Conservation (phyloP, 2,888 invertebrate species). For the Colletes collaris region DNA sequence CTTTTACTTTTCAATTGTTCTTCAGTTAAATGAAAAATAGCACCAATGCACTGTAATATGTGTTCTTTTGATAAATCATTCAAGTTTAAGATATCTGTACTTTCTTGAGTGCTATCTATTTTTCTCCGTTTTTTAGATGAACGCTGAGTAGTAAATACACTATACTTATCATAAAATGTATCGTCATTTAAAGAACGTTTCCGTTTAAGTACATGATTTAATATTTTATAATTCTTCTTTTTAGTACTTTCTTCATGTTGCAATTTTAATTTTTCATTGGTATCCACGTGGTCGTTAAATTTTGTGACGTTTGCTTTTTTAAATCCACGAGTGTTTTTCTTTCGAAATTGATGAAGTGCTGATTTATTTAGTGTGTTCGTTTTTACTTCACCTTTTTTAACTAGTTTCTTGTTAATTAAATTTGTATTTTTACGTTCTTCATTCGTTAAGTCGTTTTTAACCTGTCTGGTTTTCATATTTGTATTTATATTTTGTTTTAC, state of each 20-base stretch:
- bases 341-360: neutral
- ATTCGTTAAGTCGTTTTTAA: neutral
- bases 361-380: neutral
- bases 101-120: neutral
- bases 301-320: neutral
- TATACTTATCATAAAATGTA: neutral
- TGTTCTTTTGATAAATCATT: constrained; percentile 71
- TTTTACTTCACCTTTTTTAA: neutral
- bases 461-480: neutral
- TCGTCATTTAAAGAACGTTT: neutral
- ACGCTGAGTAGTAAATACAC: neutral
- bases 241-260: neutral
- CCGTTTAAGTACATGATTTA: constrained; percentile 5
- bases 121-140: constrained; percentile 18
- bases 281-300: neutral
- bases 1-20: constrained; percentile 78
- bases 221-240: neutral
- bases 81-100: constrained; percentile 18
- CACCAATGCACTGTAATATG: constrained; percentile 76
- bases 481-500: neutral
- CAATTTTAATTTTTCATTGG: neutral
- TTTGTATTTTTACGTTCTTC: neutral
- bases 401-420: neutral
- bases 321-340: neutral
- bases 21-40: constrained; percentile 78